These are phyloP conservation scores for Gallinago nigripennis DNA, from an alignment of 2,797 vertebrate species.

Conservation along the genomic window DNA sequence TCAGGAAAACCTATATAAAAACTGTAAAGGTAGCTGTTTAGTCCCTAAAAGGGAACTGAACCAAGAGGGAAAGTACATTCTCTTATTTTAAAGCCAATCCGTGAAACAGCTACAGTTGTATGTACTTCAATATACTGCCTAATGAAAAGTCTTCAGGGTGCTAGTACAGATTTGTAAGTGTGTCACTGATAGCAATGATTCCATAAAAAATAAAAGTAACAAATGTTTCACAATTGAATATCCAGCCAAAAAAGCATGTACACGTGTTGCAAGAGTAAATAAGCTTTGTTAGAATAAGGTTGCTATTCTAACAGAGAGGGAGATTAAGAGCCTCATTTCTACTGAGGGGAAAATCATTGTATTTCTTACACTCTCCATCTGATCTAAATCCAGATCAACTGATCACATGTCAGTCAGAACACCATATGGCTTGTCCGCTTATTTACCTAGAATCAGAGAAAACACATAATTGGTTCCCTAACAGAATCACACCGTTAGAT, in stretches of 20 bases:
- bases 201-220: slow-evolving; percentile 54
- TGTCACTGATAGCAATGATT: neutral
- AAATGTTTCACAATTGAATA: slow-evolving; percentile 30
- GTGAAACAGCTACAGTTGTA: slow-evolving; percentile 12
- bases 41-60: neutral
- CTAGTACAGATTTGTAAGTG: neutral
- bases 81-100: slow-evolving; percentile 17
- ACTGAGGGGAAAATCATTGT: neutral
- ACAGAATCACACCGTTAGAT: slow-evolving; percentile 15
- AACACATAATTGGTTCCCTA: slow-evolving; percentile 34
- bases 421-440: slow-evolving; percentile 21
- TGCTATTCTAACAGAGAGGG: neutral
- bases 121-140: slow-evolving; percentile 24
- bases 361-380: slow-evolving; percentile 20
- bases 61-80: neutral
- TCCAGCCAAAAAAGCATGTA: slow-evolving; percentile 16
- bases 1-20: slow-evolving; percentile 7
- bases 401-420: slow-evolving; percentile 44
- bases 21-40: neutral
- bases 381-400: slow-evolving; percentile 56
- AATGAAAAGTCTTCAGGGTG: neutral
- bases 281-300: neutral
- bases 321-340: slow-evolving; percentile 22
- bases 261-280: neutral
- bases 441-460: slow-evolving; percentile 33